phyloP scores from a whole-genome alignment of 2,888 invertebrate genomes.

The Pristionchus arcanus region DNA sequence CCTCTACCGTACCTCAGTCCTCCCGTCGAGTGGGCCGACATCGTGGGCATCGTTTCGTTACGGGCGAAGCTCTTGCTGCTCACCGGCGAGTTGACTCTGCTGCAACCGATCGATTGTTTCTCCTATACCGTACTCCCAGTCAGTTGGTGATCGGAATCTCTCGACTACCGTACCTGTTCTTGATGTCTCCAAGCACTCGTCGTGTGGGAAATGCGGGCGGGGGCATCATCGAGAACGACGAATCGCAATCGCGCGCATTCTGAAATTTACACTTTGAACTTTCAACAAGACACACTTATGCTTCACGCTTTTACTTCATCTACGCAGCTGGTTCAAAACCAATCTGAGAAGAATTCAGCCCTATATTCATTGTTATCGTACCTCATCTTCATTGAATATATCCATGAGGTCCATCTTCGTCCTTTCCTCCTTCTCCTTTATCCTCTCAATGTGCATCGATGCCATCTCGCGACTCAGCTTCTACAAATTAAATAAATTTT shows the following conservation, averaged over 20 bases:
- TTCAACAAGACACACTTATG: background rate
- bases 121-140: background rate
- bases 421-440: background rate
- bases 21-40: background rate
- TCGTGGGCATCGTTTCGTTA: background rate
- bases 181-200: constrained; percentile 31
- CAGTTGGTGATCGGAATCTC: background rate
- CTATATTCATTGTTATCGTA: background rate
- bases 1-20: constrained; percentile 27
- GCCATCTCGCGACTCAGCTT: constrained; percentile 37
- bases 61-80: constrained; percentile 33
- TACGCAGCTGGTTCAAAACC: background rate
- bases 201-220: background rate
- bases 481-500: background rate
- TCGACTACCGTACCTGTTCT: constrained; percentile 12
- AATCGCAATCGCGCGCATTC: constrained; percentile 45
- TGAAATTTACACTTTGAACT: background rate
- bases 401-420: background rate
- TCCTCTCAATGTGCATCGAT: background rate
- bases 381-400: constrained; percentile 19
- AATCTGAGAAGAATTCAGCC: background rate
- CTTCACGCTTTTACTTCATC: background rate
- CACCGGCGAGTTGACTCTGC: constrained; percentile 4
- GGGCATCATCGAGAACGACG: constrained; percentile 51
- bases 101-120: background rate